These are phyloP conservation scores for Villa cingulata DNA, from an alignment of 2,888 invertebrate species.

Conservation along the genomic window DNA sequence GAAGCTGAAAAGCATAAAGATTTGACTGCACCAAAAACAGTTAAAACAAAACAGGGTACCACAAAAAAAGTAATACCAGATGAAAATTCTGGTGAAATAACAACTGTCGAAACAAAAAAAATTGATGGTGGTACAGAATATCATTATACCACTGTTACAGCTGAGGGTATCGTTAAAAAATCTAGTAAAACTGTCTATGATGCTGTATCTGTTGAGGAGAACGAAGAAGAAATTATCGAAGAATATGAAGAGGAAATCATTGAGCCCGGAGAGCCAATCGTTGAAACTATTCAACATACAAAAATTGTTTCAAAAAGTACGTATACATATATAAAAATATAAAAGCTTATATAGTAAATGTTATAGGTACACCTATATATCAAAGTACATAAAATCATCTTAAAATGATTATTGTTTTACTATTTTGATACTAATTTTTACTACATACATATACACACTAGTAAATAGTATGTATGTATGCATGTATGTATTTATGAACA, in stretches of 20 bases:
- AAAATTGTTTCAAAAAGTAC: conserved; percentile 26
- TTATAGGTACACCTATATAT: neutral
- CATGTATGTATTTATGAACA: too few species aligned
- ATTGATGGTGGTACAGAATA: conserved; percentile 35
- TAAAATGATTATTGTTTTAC: neutral
- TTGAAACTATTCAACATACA: conserved; percentile 31
- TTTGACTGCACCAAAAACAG: conserved; percentile 29
- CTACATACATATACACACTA: too few species aligned
- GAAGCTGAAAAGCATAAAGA: conserved; percentile 36
- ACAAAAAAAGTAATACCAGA: conserved; percentile 32
- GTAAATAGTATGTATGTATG: too few species aligned
- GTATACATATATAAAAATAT: too few species aligned
- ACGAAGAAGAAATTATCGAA: conserved; percentile 30
- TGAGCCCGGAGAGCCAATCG: conserved; percentile 33
- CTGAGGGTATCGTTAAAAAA: conserved; percentile 35
- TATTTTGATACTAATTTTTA: neutral
- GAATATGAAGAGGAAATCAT: conserved; percentile 36
- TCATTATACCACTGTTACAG: conserved; percentile 32
- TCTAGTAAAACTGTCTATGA: conserved; percentile 31
- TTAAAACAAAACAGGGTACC: conserved; percentile 31
- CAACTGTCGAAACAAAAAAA: conserved; percentile 34
- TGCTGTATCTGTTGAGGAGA: conserved; percentile 26
- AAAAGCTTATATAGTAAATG: too few species aligned
- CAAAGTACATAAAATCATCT: neutral
- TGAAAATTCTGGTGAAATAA: conserved; percentile 34